These are phyloP conservation scores for Drosophila leonis DNA, from an alignment of 2,888 invertebrate species.

Conservation along the genomic window DNA sequence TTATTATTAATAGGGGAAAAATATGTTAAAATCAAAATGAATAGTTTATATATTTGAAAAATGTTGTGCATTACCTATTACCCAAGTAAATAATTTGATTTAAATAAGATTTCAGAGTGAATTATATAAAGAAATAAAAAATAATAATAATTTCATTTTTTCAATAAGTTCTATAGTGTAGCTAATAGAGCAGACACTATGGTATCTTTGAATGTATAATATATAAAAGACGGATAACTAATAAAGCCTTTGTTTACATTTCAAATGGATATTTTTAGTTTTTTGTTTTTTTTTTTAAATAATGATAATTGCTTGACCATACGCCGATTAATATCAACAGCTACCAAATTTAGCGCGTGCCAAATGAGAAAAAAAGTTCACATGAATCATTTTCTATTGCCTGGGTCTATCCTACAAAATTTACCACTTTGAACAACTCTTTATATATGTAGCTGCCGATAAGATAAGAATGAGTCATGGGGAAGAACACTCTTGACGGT, in stretches of 20 bases:
- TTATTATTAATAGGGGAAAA: no score
- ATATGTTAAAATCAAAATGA: background rate
- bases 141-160: background rate
- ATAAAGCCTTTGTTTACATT: background rate
- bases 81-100: no score
- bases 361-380: background rate
- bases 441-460: conserved; percentile 38
- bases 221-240: background rate
- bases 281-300: no score
- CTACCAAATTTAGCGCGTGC: conserved; percentile 20
- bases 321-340: conserved; percentile 7
- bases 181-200: background rate
- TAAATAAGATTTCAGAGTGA: no score
- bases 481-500: conserved; percentile 20
- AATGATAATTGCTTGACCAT: background rate
- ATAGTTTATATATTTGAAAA: background rate
- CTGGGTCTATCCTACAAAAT: conserved; percentile 30
- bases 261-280: background rate
- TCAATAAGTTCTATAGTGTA: background rate
- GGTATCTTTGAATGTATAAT: no score
- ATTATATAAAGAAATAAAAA: no score
- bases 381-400: conserved; percentile 39
- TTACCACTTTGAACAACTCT: conserved; percentile 12
- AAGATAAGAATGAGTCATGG: conserved; percentile 69
- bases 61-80: no score